phyloP scores from a whole-genome alignment of 1,140 invertebrate species.

The Coenobita brevimanus region DNA sequence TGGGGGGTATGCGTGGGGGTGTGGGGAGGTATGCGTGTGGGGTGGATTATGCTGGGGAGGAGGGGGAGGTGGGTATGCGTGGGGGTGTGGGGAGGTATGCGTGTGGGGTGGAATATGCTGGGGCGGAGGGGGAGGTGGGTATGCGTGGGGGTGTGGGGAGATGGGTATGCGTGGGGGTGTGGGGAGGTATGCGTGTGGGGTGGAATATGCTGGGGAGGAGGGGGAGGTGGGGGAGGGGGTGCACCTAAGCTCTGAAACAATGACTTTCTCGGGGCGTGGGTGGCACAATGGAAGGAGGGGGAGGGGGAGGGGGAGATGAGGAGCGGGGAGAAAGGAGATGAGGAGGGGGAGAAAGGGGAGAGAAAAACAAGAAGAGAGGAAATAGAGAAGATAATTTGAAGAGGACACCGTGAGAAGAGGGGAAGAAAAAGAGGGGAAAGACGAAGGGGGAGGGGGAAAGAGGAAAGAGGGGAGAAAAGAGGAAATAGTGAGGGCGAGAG shows the following conservation, averaged over 20 bases:
- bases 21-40: too few species aligned
- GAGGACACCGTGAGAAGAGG: neutral
- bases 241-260: too few species aligned
- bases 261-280: too few species aligned
- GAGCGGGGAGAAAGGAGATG: neutral
- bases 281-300: too few species aligned
- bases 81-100: too few species aligned
- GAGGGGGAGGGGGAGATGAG: neutral
- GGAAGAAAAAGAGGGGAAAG: neutral
- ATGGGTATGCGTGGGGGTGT: too few species aligned
- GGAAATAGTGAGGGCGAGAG: neutral
- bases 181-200: too few species aligned
- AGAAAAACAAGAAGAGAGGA: neutral
- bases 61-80: neutral
- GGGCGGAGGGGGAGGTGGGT: too few species aligned
- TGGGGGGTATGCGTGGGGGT: too few species aligned
- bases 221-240: neutral
- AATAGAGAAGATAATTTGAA: neutral
- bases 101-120: too few species aligned
- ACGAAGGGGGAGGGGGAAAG: neutral
- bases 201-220: neutral
- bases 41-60: neutral
- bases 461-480: neutral
- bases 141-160: too few species aligned
- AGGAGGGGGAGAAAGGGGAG: neutral